These are phyloP conservation scores for Nixonia krombeini DNA, from an alignment of 1,140 invertebrate species.

Conservation along the genomic window DNA sequence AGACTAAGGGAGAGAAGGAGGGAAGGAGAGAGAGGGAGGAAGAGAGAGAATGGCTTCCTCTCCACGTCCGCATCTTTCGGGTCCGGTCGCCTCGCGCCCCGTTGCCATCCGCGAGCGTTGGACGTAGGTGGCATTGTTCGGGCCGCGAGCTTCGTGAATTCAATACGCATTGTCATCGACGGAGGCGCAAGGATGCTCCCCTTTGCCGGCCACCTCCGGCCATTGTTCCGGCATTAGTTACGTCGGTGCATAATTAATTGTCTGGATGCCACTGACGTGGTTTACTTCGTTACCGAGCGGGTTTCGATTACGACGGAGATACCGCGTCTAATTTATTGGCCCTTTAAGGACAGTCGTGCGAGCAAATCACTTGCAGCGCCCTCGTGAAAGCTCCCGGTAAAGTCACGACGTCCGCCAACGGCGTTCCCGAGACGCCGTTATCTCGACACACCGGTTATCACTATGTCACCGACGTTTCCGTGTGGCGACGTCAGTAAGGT, in stretches of 20 bases:
- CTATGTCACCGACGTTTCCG: no score
- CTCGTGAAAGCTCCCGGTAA: background rate
- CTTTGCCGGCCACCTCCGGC: constrained; percentile 19
- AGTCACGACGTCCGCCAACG: no score
- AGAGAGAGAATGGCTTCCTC: no score
- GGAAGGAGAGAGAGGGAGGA: background rate
- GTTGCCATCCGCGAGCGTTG: constrained; percentile 43
- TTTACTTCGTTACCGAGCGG: constrained; percentile 25
- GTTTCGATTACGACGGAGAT: constrained; percentile 31
- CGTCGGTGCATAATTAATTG: constrained; percentile 65
- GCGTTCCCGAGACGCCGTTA: no score
- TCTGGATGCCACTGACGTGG: constrained; percentile 35
- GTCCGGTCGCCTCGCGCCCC: no score
- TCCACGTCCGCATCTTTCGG: constrained; percentile 1
- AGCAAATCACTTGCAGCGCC: background rate
- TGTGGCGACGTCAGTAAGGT: no score
- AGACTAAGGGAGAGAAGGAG: background rate
- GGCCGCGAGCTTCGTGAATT: constrained; percentile 48
- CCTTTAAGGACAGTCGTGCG: constrained; percentile 12
- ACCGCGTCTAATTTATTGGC: constrained; percentile 20
- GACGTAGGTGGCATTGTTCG: constrained; percentile 57
- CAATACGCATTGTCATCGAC: constrained; percentile 65
- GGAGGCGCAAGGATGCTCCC: constrained; percentile 54
- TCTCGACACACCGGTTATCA: no score
- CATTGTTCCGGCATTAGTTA: constrained; percentile 62